phyloP scores from a whole-genome alignment of 2,888 invertebrate species.

The Pyrrhia umbra region DNA sequence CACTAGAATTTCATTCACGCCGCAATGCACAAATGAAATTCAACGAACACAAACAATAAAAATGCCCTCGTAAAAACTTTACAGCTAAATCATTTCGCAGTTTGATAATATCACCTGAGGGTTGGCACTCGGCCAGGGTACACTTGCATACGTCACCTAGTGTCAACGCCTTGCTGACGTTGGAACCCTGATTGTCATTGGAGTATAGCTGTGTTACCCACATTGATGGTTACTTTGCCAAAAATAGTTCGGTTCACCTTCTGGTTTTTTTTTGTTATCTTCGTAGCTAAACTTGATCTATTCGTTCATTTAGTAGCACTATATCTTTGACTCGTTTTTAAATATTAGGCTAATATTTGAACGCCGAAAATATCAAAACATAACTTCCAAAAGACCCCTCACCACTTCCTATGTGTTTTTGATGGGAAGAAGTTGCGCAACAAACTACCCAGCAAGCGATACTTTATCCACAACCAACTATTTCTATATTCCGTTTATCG shows the following conservation, averaged over 20 bases:
- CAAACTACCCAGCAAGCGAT: no score
- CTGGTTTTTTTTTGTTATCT: constrained; percentile 7
- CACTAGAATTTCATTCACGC: constrained; percentile 5
- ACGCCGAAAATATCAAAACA: no score
- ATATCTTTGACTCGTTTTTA: no score
- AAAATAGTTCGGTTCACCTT: constrained; percentile 41
- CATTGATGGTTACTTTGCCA: constrained; percentile 27
- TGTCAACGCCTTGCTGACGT: constrained; percentile 53
- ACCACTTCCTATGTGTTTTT: no score
- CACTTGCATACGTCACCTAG: constrained; percentile 40
- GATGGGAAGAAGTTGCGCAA: no score
- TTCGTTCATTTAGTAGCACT: neutral
- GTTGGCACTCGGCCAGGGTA: constrained; percentile 38
- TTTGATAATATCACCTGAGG: constrained; percentile 44
- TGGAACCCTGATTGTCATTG: constrained; percentile 51
- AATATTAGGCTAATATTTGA: no score
- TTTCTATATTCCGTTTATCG: no score
- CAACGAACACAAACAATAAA: constrained; percentile 5
- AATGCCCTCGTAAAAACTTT: constrained; percentile 25
- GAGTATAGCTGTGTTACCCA: constrained; percentile 31
- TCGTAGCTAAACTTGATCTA: neutral
- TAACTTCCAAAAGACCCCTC: no score
- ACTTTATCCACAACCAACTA: no score
- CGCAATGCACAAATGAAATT: neutral
- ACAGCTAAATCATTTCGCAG: constrained; percentile 24